Conservation (phyloP, 2,888 invertebrate genomes). For the Caenorhabditis wallacei region DNA sequence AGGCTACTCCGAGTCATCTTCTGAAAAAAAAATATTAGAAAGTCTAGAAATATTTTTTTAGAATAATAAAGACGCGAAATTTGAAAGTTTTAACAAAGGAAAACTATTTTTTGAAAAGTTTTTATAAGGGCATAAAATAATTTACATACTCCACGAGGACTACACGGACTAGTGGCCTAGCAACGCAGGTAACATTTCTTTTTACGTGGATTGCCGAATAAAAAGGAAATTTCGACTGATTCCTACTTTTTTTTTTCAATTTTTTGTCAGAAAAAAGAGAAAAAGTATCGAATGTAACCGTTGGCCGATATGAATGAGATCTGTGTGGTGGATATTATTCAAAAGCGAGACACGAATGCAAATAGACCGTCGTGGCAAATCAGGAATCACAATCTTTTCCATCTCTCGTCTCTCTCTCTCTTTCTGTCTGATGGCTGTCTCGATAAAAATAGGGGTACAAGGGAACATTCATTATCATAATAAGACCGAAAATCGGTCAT, state of each 20-base stretch:
- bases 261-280: too few relatives aligned
- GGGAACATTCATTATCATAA: conserved; percentile 24
- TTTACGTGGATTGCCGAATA: neutral
- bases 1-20: conserved; percentile 62
- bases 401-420: conserved; percentile 21
- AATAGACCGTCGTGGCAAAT: conserved; percentile 45
- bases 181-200: neutral
- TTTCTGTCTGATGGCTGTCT: conserved; percentile 27
- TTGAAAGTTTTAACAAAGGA: neutral
- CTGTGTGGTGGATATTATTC: neutral
- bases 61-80: neutral
- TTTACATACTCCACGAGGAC: conserved; percentile 48
- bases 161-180: conserved; percentile 37
- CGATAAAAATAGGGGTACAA: conserved; percentile 41
- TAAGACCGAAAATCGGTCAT: conserved; percentile 11
- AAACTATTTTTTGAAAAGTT: neutral
- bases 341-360: conserved; percentile 9
- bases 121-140: neutral
- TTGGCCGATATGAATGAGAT: neutral
- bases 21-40: conserved; percentile 14
- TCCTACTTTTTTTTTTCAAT: conserved; percentile 1
- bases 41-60: neutral
- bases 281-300: too few relatives aligned
- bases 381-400: conserved; percentile 48
- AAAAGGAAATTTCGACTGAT: neutral